Conservation (phyloP, 2,797 vertebrate species). For the Botia almorhae region DNA sequence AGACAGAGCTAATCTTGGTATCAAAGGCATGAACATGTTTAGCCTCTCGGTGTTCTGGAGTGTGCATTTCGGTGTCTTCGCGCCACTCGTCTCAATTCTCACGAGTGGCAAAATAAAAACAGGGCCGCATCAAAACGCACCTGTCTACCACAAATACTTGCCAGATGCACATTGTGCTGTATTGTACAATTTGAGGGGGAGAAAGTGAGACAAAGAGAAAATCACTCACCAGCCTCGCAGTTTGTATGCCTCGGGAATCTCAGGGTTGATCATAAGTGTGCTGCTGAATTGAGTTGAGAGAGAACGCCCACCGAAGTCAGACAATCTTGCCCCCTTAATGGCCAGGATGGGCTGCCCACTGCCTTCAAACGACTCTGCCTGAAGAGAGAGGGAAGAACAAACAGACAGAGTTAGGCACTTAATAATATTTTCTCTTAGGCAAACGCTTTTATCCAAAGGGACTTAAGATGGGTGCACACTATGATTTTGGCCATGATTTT, state of each 20-base stretch:
- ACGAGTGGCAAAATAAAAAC: conserved; percentile 37
- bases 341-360: conserved; percentile 90
- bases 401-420: not conserved
- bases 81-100: conserved; percentile 52
- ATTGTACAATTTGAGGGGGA: conserved; percentile 11
- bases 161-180: not conserved
- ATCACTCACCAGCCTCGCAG: conserved; percentile 91
- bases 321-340: conserved; percentile 91
- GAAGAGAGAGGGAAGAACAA: conserved; percentile 42
- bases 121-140: conserved; percentile 24
- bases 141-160: conserved; percentile 29
- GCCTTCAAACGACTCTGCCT: conserved; percentile 96
- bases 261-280: conserved; percentile 92
- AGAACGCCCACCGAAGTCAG: conserved; percentile 94
- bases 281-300: conserved; percentile 91
- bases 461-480: not conserved
- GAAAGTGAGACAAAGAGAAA: not conserved
- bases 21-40: conserved; percentile 66
- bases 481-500: not conserved
- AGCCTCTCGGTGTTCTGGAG: conserved; percentile 56
- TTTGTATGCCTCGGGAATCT: conserved; percentile 94
- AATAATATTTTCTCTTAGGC: not conserved
- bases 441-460: not conserved
- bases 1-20: conserved; percentile 71
- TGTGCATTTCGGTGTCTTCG: conserved; percentile 59